Percentiles rank a stretch among this genome's conserved stretches.
These are phyloP conservation scores for Allophyes oxyacanthae DNA, from an alignment of 2,888 invertebrate genomes.

Conservation along the genomic window DNA sequence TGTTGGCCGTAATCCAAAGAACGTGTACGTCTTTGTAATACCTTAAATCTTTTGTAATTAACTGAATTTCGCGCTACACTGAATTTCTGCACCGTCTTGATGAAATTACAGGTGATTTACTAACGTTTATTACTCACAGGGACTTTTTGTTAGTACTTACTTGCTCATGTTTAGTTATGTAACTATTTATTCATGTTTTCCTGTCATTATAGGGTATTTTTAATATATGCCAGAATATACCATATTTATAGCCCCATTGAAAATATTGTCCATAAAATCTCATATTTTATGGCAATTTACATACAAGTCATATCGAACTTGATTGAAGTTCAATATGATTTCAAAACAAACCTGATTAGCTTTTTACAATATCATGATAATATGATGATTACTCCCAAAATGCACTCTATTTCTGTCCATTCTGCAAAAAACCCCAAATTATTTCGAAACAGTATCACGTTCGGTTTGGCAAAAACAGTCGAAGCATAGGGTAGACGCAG, in stretches of 20 bases:
- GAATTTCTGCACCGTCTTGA: slow-evolving; percentile 41
- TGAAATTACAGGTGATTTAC: slow-evolving; percentile 45
- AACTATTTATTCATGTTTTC: not conserved
- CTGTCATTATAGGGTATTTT: not conserved
- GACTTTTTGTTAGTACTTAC: slow-evolving; percentile 15
- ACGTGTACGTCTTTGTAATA: slow-evolving; percentile 44
- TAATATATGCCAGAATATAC: too few species aligned
- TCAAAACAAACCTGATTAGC: too few species aligned
- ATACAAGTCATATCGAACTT: too few species aligned
- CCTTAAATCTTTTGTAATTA: slow-evolving; percentile 53
- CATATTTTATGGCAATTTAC: too few species aligned
- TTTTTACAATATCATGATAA: too few species aligned
- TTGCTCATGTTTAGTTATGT: not conserved
- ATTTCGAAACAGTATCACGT: slow-evolving; percentile 10
- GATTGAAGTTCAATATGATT: too few species aligned
- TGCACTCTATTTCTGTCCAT: too few species aligned
- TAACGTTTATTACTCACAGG: slow-evolving; percentile 22
- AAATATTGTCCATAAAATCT: too few species aligned
- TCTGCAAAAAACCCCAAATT: not conserved
- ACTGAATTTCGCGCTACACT: slow-evolving; percentile 46
- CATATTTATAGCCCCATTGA: too few species aligned
- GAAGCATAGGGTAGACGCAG: slow-evolving; percentile 29
- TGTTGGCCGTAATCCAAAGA: slow-evolving; percentile 50
- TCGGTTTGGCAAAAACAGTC: slow-evolving; percentile 12
- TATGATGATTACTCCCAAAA: too few species aligned